These are phyloP conservation scores for Vultur gryphus DNA, from an alignment of 2,797 vertebrate species.

Conservation along the genomic window DNA sequence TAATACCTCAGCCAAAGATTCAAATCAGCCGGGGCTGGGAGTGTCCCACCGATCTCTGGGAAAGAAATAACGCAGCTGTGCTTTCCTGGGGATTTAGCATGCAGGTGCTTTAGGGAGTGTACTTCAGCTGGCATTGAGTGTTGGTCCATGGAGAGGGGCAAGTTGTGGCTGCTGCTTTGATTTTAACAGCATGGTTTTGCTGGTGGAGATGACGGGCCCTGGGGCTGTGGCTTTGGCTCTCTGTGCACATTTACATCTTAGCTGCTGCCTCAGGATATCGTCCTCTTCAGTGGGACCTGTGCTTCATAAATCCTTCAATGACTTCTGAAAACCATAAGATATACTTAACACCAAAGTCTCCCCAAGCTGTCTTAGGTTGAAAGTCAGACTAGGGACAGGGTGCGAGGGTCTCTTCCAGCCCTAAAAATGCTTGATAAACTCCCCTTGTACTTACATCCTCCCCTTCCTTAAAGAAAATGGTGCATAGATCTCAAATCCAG, in stretches of 20 bases:
- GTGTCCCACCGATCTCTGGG: not conserved
- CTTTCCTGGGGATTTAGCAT: not conserved
- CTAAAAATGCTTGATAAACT: not conserved
- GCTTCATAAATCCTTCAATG: not conserved
- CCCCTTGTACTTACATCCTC: not conserved
- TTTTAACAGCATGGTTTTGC: not conserved
- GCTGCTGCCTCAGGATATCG: not conserved
- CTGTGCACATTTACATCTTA: not conserved
- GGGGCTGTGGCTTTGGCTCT: not conserved
- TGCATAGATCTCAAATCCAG: not conserved
- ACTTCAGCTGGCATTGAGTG: not conserved
- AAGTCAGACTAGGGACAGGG: not conserved
- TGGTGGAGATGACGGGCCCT: accelerated
- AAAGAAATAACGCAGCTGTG: not conserved
- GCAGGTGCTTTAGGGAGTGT: not conserved
- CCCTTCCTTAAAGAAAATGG: not conserved
- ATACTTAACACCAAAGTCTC: not conserved
- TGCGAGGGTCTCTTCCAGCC: not conserved
- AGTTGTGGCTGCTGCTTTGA: not conserved
- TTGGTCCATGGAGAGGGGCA: accelerated
- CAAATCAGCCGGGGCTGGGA: not conserved
- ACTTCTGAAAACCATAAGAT: not conserved
- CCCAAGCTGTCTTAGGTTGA: not conserved
- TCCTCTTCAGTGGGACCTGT: not conserved
- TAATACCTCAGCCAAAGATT: not conserved